phyloP scores from a whole-genome alignment of 2,113 vertebrate species.

The Jacana jacana region DNA sequence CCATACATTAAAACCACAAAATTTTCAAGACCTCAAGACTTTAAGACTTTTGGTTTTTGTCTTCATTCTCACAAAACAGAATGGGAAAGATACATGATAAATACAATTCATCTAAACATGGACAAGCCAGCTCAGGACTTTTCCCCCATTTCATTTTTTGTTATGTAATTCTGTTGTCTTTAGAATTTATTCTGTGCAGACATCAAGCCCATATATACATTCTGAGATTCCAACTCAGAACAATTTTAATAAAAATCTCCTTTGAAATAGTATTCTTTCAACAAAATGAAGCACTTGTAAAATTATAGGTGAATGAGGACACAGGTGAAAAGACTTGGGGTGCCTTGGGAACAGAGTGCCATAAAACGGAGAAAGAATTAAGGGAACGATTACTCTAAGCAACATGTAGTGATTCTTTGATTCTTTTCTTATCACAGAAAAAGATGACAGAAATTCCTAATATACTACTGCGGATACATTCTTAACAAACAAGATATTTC shows the following conservation, averaged over 20 bases:
- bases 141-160: not conserved
- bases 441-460: not conserved
- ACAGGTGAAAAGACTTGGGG: not conserved
- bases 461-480: not conserved
- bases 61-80: not conserved
- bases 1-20: not conserved
- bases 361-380: not conserved
- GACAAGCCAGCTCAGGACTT: not conserved
- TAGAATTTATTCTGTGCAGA: not conserved
- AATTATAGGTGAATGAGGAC: not conserved
- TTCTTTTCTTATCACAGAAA: not conserved
- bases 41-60: not conserved
- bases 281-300: not conserved
- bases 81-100: not conserved
- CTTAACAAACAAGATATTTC: not conserved
- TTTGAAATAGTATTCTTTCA: not conserved
- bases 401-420: not conserved
- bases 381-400: not conserved
- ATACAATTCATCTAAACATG: not conserved
- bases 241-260: not conserved
- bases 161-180: not conserved
- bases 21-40: not conserved
- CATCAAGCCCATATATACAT: not conserved
- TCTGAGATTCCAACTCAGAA: not conserved
- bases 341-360: not conserved